Percentiles rank a stretch among this genome's conserved stretches.
These are phyloP conservation scores for Sprattus sprattus DNA, from an alignment of 2,113 vertebrate species.

Conservation along the genomic window DNA sequence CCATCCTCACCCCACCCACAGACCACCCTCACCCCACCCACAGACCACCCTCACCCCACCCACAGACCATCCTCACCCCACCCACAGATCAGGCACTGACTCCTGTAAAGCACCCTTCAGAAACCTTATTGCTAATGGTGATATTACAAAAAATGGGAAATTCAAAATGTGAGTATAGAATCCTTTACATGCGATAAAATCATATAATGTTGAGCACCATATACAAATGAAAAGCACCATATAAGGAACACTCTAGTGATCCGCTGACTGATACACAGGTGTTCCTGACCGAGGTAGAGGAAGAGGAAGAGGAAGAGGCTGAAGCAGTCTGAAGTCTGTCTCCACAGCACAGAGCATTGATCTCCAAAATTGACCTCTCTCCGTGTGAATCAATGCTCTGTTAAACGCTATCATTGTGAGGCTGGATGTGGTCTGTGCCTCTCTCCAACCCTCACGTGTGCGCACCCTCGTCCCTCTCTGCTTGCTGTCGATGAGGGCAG, in stretches of 20 bases:
- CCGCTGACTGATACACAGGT: background rate
- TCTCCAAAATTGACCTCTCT: slow-evolving; percentile 65
- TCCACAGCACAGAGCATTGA: background rate
- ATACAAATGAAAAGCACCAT: background rate
- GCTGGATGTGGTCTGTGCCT: background rate
- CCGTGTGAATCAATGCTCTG: slow-evolving; percentile 67
- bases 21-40: background rate
- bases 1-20: background rate
- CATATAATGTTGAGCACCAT: too few species aligned
- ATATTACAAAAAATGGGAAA: background rate
- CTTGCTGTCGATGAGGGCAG: background rate
- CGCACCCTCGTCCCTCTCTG: background rate
- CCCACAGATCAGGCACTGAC: background rate
- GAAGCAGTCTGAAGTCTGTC: background rate
- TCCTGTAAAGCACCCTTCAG: background rate
- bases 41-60: background rate
- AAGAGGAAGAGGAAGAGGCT: background rate
- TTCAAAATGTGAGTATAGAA: background rate
- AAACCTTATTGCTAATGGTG: background rate
- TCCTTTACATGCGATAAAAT: background rate
- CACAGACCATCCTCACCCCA: background rate
- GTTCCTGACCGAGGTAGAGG: background rate
- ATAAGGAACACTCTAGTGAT: background rate
- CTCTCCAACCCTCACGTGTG: background rate
- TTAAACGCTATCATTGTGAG: slow-evolving; percentile 72